Conservation (phyloP, 2,113 vertebrate species). For the Tragelaphus buxtoni region DNA sequence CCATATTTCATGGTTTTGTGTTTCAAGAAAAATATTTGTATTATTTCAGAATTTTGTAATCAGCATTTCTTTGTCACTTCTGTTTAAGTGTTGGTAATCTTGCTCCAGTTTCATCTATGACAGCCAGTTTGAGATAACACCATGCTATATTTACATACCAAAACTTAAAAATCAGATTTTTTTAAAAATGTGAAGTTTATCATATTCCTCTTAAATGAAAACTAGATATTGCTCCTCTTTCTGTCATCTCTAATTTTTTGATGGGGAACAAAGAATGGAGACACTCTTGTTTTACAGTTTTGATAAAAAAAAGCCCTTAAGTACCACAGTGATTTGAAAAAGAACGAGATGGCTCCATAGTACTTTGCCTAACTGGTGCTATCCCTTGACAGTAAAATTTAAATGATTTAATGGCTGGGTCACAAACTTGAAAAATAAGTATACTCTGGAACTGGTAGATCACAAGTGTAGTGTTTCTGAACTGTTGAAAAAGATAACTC, state of each 20-base stretch:
- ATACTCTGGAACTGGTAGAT: neutral
- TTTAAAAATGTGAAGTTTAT: neutral
- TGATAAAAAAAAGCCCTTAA: neutral
- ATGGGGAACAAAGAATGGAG: neutral
- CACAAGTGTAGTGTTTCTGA: neutral
- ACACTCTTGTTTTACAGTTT: neutral
- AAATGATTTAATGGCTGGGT: neutral
- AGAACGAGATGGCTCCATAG: neutral
- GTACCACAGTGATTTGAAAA: neutral
- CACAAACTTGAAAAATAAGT: slow-evolving; percentile 20
- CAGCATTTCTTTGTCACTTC: neutral
- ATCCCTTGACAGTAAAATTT: slow-evolving; percentile 2
- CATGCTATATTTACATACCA: slow-evolving; percentile 14
- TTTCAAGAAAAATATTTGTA: slow-evolving; percentile 48
- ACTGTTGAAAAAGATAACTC: neutral
- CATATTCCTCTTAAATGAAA: slow-evolving; percentile 28
- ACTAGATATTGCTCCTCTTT: neutral
- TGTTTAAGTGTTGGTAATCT: neutral
- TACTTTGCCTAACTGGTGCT: neutral
- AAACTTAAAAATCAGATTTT: slow-evolving; percentile 39
- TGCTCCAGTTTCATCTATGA: neutral
- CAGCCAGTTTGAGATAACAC: slow-evolving; percentile 9
- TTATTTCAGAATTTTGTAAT: slow-evolving; percentile 1
- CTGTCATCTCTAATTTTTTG: neutral
- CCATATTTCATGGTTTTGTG: neutral